These are phyloP conservation scores for Picathartes gymnocephalus DNA, from an alignment of 2,113 vertebrate genomes.

Conservation along the genomic window DNA sequence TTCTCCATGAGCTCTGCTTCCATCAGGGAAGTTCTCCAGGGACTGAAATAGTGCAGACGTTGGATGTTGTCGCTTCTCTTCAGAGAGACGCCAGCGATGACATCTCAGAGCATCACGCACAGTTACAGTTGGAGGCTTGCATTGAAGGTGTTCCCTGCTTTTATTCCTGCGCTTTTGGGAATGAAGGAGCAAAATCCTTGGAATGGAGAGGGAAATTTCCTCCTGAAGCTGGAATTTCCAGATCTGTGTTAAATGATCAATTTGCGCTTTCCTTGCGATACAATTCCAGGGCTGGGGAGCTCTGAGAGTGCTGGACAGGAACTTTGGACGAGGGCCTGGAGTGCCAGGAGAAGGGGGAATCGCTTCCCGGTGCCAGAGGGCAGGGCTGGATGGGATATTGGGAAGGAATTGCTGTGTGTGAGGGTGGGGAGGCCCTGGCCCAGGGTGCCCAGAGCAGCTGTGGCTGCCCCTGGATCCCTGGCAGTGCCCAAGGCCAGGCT, in stretches of 20 bases:
- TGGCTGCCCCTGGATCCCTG: neutral
- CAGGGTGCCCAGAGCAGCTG: neutral
- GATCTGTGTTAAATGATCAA: too few species aligned
- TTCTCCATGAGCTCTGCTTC: neutral
- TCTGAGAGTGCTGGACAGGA: neutral
- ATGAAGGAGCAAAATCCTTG: accelerated
- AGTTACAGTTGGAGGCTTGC: neutral
- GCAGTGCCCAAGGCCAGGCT: accelerated
- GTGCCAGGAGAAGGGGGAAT: neutral
- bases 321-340: neutral
- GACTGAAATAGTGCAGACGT: neutral
- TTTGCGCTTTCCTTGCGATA: accelerated
- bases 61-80: neutral
- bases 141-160: neutral
- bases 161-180: neutral
- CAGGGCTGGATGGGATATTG: neutral
- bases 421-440: neutral
- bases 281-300: neutral
- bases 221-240: neutral
- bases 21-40: neutral
- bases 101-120: neutral
- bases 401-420: accelerated
- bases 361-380: neutral
- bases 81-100: neutral
- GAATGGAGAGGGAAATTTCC: accelerated